phyloP scores from a whole-genome alignment of 2,888 invertebrate genomes.

The Cosmia trapezina region DNA sequence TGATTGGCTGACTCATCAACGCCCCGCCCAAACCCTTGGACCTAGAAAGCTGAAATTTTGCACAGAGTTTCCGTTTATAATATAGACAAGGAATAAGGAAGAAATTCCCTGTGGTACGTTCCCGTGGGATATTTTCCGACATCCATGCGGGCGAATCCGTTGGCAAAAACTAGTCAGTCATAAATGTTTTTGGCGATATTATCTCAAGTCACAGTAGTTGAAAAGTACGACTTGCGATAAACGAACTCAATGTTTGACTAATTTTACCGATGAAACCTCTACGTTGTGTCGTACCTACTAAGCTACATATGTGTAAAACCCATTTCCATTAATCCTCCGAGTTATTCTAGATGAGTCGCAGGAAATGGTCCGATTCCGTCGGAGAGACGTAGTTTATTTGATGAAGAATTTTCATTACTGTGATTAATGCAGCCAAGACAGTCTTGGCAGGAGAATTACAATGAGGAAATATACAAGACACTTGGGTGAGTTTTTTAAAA shows the following conservation, averaged over 20 bases:
- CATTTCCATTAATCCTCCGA: slow-evolving; percentile 33
- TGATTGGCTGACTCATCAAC: no score
- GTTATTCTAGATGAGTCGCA: slow-evolving; percentile 27
- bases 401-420: slow-evolving; percentile 40
- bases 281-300: not conserved
- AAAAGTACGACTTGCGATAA: no score
- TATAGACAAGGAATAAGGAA: no score
- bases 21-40: no score
- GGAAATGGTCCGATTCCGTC: slow-evolving; percentile 42
- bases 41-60: no score
- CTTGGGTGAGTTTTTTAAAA: not conserved
- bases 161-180: no score
- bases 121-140: no score
- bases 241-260: not conserved
- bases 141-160: no score
- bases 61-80: no score
- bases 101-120: no score
- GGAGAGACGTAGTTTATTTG: slow-evolving; percentile 29
- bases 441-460: slow-evolving; percentile 1
- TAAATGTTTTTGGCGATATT: not conserved
- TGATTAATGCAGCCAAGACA: slow-evolving; percentile 41
- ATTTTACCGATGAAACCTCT: not conserved
- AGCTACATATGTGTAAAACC: slow-evolving; percentile 3
- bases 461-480: no score
- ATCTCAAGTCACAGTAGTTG: no score